Evolutionary conservation across 2,888 invertebrate species (phyloP).

Genomic region (Odontocerum albicorne): DNA sequence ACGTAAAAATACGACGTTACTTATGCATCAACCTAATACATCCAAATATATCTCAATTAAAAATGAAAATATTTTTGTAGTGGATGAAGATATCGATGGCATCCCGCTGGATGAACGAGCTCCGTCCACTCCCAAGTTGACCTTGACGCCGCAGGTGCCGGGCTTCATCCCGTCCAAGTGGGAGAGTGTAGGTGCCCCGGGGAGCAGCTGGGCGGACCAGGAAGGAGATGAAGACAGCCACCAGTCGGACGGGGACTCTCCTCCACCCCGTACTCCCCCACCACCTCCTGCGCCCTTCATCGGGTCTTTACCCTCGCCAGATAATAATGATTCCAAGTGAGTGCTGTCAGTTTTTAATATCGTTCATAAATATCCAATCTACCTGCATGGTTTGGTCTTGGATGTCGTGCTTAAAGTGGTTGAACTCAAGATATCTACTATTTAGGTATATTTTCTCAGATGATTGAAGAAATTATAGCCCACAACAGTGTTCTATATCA

Average conservation of each 20-base stretch:
- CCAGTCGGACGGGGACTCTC: slow-evolving; percentile 21
- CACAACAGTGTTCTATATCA: too few species aligned
- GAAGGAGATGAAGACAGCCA: slow-evolving; percentile 6
- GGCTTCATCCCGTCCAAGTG: slow-evolving; percentile 92
- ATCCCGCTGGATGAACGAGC: slow-evolving; percentile 63
- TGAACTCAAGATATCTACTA: too few species aligned
- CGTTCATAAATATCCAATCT: too few species aligned
- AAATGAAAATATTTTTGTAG: slow-evolving; percentile 42
- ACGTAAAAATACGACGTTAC: too few species aligned
- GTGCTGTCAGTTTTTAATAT: too few species aligned
- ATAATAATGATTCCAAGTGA: slow-evolving; percentile 47
- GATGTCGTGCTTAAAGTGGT: background rate
- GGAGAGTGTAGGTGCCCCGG: slow-evolving; percentile 78
- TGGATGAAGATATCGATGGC: slow-evolving; percentile 77
- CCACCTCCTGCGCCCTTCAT: slow-evolving; percentile 32
- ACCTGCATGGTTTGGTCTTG: background rate
- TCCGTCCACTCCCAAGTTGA: slow-evolving; percentile 48
- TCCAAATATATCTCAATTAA: background rate
- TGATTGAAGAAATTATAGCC: too few species aligned
- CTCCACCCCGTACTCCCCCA: slow-evolving; percentile 36
- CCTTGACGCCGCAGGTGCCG: slow-evolving; percentile 49
- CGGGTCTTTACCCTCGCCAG: slow-evolving; percentile 33
- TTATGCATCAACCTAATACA: too few species aligned
- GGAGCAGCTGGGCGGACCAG: background rate
- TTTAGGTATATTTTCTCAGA: too few species aligned